phyloP scores from a whole-genome alignment of 2,797 vertebrate species.

The Rhynchotus rufescens region DNA sequence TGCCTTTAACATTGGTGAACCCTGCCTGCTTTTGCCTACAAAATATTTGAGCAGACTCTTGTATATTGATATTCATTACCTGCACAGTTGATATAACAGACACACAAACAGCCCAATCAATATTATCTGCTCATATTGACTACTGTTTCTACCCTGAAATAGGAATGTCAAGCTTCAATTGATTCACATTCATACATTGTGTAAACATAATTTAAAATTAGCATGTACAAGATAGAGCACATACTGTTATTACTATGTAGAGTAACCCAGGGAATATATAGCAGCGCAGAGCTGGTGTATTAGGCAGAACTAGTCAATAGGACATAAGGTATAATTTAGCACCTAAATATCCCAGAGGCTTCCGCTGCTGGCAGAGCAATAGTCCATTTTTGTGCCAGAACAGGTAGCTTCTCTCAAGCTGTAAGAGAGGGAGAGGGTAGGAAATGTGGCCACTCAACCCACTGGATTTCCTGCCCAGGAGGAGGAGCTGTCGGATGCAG shows the following conservation, averaged over 20 bases:
- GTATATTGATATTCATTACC: conserved; percentile 29
- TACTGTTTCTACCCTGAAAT: conserved; percentile 44
- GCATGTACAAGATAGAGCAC: neutral
- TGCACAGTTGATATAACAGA: neutral
- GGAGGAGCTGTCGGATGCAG: neutral
- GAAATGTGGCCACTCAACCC: rapidly evolving
- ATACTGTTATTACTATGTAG: neutral
- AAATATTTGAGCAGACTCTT: conserved; percentile 2
- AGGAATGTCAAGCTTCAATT: conserved; percentile 23
- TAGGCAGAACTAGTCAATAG: neutral
- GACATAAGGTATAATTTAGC: neutral
- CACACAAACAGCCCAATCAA: neutral
- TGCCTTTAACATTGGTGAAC: conserved; percentile 11
- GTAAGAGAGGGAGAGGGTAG: neutral
- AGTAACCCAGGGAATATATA: neutral
- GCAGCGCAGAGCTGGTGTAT: neutral
- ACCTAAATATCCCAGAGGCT: neutral
- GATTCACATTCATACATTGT: conserved; percentile 20
- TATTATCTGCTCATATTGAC: conserved; percentile 46
- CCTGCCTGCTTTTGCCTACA: neutral
- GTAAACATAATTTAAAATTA: conserved; percentile 58
- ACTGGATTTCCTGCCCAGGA: neutral
- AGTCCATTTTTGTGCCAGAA: neutral
- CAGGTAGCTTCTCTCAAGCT: neutral
- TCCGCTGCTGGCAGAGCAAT: neutral